These are phyloP conservation scores for Hylaea fasciaria DNA, from an alignment of 2,888 invertebrate genomes.

Conservation along the genomic window DNA sequence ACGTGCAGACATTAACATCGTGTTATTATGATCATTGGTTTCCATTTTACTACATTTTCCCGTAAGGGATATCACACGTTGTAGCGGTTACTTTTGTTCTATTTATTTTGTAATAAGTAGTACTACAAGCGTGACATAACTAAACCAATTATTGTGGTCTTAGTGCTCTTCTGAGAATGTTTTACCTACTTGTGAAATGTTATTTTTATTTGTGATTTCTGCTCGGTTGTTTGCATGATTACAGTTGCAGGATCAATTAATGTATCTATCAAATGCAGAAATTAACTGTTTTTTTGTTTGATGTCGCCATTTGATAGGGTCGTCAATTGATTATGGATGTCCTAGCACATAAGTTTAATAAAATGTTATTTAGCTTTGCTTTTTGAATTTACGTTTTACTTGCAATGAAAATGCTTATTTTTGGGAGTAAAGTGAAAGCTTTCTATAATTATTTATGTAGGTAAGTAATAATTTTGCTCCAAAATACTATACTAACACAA, in stretches of 20 bases:
- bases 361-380: constrained; percentile 23
- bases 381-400: constrained; percentile 9
- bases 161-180: background rate
- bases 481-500: constrained; percentile 10
- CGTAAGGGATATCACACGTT: too few species aligned
- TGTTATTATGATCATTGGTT: too few species aligned
- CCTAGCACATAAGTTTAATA: constrained; percentile 74
- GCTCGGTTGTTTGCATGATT: constrained; percentile 71
- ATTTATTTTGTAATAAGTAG: too few species aligned
- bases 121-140: too few species aligned
- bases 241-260: constrained; percentile 78
- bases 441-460: constrained; percentile 1
- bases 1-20: too few species aligned
- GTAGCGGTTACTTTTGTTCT: too few species aligned
- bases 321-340: constrained; percentile 75
- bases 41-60: too few species aligned
- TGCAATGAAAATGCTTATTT: constrained; percentile 2
- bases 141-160: too few species aligned
- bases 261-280: constrained; percentile 72
- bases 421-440: constrained; percentile 2
- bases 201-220: constrained; percentile 43
- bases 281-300: constrained; percentile 44
- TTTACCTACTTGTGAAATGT: background rate
- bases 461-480: constrained; percentile 10
- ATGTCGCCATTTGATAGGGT: constrained; percentile 72